A percentile compares a stretch with the other conserved stretches of the same genome.
Conservation (phyloP, 2,888 invertebrate species). For the Pomacea canaliculata region DNA sequence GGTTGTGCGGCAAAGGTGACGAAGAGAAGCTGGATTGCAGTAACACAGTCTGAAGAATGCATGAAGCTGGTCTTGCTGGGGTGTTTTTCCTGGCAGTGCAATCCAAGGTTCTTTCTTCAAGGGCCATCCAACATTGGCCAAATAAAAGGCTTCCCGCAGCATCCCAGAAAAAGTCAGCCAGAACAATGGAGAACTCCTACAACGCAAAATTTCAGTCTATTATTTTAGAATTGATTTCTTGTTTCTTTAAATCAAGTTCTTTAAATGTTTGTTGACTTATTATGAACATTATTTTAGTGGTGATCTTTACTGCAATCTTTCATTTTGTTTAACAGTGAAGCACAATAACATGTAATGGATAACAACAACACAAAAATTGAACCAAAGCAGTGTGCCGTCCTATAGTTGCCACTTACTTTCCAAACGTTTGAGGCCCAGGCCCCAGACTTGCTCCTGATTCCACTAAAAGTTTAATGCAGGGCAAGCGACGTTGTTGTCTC, state of each 20-base stretch:
- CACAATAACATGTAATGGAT: too few species aligned
- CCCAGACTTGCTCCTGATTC: conserved; percentile 37
- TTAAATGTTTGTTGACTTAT: too few species aligned
- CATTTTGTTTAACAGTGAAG: too few species aligned
- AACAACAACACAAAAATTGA: too few species aligned
- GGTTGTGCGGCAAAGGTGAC: neutral
- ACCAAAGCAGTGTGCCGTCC: too few species aligned
- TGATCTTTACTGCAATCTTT: too few species aligned
- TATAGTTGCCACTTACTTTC: conserved; percentile 13
- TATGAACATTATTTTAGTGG: too few species aligned
- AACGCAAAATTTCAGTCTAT: neutral
- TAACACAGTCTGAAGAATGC: conserved; percentile 19
- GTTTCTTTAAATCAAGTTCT: too few species aligned
- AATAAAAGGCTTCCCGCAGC: conserved; percentile 48
- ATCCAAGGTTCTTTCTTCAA: conserved; percentile 49
- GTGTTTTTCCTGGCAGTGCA: conserved; percentile 46
- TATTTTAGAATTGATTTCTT: too few species aligned
- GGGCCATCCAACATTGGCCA: conserved; percentile 59
- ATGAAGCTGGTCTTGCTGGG: conserved; percentile 36
- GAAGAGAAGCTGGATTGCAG: conserved; percentile 1
- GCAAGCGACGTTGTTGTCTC: conserved; percentile 25
- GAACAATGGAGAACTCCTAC: conserved; percentile 53
- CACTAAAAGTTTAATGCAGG: conserved; percentile 35
- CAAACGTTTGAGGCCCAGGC: conserved; percentile 23
- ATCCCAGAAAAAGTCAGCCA: conserved; percentile 56